Evolutionary conservation across 2,797 vertebrate species (phyloP).

Genomic region (Chromis chromis): DNA sequence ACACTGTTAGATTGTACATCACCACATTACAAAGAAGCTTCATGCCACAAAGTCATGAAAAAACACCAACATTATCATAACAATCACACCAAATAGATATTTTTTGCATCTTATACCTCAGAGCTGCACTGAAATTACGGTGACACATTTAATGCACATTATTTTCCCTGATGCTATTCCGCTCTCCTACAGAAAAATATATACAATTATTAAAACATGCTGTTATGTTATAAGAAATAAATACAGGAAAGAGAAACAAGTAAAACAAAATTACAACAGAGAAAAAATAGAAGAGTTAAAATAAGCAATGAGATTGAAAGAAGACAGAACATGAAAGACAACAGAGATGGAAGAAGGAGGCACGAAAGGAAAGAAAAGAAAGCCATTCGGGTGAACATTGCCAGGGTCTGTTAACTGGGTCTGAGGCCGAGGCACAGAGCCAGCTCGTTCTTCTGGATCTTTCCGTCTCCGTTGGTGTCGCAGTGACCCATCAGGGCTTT

Average conservation of each 20-base stretch:
- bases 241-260: not conserved
- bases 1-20: not conserved
- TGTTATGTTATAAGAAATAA: not conserved
- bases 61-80: not conserved
- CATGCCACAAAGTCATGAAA: constrained; percentile 8
- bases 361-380: not conserved
- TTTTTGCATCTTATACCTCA: not conserved
- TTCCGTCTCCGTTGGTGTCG: constrained; percentile 92
- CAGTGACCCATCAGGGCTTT: constrained; percentile 92
- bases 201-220: not conserved
- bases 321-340: not conserved
- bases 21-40: constrained; percentile 27
- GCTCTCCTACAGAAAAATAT: not conserved
- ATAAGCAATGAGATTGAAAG: not conserved
- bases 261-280: not conserved
- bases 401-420: constrained; percentile 73
- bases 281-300: not conserved
- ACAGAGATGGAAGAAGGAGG: not conserved
- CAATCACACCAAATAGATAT: not conserved
- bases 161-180: not conserved
- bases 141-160: not conserved
- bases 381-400: fast-evolving
- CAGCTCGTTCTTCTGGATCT: constrained; percentile 95
- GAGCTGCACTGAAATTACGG: not conserved
- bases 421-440: constrained; percentile 94